Evolutionary conservation across 2,797 vertebrate genomes (phyloP).

Genomic region (Xyrichtys novacula): DNA sequence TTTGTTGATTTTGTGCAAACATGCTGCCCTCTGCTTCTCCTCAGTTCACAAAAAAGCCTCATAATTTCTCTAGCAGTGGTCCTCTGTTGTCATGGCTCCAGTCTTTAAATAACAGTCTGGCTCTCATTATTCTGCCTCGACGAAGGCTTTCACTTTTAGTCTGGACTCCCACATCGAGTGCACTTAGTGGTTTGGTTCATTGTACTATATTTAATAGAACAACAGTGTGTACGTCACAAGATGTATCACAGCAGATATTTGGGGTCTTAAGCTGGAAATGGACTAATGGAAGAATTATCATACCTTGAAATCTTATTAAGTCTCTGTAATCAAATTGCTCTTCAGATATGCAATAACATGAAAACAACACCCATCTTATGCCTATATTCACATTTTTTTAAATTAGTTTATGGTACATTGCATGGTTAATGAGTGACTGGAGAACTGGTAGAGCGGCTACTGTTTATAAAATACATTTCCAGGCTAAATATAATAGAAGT

Average conservation of each 20-base stretch:
- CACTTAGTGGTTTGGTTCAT: constrained; percentile 30
- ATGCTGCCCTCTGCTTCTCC: constrained; percentile 11
- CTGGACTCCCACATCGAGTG: constrained; percentile 60
- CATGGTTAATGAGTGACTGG: no score
- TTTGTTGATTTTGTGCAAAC: constrained; percentile 8
- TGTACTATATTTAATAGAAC: constrained; percentile 50
- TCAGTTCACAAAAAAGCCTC: constrained; percentile 37
- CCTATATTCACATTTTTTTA: no score
- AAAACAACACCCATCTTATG: not conserved
- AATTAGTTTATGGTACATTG: no score
- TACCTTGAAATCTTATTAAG: constrained; percentile 33
- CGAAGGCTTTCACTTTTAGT: constrained; percentile 56
- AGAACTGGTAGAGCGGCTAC: no score
- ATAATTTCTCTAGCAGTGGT: constrained; percentile 59
- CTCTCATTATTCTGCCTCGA: constrained; percentile 73
- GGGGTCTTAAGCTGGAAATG: constrained; percentile 23
- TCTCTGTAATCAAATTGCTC: constrained; percentile 17
- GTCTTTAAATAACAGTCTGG: constrained; percentile 78
- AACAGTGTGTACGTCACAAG: constrained; percentile 14
- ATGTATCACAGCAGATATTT: constrained; percentile 51
- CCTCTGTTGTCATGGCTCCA: constrained; percentile 81
- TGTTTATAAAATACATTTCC: no score
- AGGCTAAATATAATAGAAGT: no score
- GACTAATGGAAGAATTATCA: not conserved
- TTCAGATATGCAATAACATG: not conserved